These are phyloP conservation scores for Drosophila ezoana DNA, from an alignment of 2,888 invertebrate genomes.

Conservation along the genomic window DNA sequence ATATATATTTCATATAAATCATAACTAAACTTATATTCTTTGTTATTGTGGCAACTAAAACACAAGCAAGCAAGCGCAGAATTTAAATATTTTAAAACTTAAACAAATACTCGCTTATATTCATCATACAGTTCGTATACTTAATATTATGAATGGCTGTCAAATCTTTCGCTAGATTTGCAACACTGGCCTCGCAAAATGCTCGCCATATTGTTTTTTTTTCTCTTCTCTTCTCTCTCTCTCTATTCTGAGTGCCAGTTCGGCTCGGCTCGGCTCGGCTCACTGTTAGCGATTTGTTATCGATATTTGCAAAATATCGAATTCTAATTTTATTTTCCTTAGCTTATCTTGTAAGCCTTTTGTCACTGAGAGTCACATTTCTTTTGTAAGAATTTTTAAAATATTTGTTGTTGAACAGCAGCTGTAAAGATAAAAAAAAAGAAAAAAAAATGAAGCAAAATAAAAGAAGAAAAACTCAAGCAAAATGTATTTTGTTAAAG, in stretches of 20 bases:
- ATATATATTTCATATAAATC: conserved; percentile 26
- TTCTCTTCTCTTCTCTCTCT: conserved; percentile 13
- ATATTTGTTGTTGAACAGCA: conserved; percentile 77
- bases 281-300: conserved; percentile 68
- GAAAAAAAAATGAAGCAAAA: conserved; percentile 4
- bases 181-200: conserved; percentile 70
- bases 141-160: conserved; percentile 56
- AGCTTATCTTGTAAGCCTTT: conserved; percentile 58
- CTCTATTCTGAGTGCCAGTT: neutral
- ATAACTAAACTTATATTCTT: conserved; percentile 11
- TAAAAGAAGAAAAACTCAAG: conserved; percentile 27
- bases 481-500: conserved; percentile 64
- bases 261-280: conserved; percentile 17
- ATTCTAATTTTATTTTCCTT: conserved; percentile 55
- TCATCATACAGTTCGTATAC: conserved; percentile 60
- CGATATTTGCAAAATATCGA: conserved; percentile 66
- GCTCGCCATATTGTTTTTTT: conserved; percentile 55
- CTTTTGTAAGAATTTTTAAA: conserved; percentile 50
- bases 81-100: conserved; percentile 1
- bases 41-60: conserved; percentile 24
- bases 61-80: conserved; percentile 21
- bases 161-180: conserved; percentile 39
- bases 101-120: conserved; percentile 61
- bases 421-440: conserved; percentile 58
- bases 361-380: conserved; percentile 53